Conservation (phyloP, 1,140 invertebrate genomes). For the Littorina saxatilis region DNA sequence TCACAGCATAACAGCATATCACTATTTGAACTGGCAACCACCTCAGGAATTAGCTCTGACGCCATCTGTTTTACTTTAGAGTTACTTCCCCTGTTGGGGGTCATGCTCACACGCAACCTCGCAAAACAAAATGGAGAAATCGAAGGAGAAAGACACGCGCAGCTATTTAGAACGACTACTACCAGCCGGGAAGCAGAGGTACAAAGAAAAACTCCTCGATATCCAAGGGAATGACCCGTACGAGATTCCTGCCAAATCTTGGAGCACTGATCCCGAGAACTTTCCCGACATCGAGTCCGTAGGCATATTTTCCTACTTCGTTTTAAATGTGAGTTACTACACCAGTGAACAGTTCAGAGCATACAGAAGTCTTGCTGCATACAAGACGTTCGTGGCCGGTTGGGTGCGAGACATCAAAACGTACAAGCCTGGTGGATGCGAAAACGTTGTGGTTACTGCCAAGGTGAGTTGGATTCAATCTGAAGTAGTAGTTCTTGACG, state of each 20-base stretch:
- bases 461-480: too few species aligned
- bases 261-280: not conserved
- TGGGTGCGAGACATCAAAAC: not conserved
- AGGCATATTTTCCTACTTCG: not conserved
- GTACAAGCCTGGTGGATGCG: not conserved
- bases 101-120: not conserved
- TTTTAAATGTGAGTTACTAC: not conserved
- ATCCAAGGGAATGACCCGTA: not conserved
- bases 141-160: not conserved
- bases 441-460: not conserved
- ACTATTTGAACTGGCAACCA: too few species aligned
- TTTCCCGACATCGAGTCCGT: not conserved
- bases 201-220: not conserved
- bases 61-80: too few species aligned
- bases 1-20: too few species aligned
- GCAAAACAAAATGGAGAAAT: not conserved
- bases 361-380: not conserved
- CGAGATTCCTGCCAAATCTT: not conserved
- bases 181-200: not conserved
- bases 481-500: too few species aligned
- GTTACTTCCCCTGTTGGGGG: not conserved
- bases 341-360: not conserved
- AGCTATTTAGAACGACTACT: not conserved
- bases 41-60: too few species aligned
- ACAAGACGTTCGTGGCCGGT: not conserved